Conservation (phyloP, 2,113 vertebrate species). For the Thamnaconus septentrionalis region DNA sequence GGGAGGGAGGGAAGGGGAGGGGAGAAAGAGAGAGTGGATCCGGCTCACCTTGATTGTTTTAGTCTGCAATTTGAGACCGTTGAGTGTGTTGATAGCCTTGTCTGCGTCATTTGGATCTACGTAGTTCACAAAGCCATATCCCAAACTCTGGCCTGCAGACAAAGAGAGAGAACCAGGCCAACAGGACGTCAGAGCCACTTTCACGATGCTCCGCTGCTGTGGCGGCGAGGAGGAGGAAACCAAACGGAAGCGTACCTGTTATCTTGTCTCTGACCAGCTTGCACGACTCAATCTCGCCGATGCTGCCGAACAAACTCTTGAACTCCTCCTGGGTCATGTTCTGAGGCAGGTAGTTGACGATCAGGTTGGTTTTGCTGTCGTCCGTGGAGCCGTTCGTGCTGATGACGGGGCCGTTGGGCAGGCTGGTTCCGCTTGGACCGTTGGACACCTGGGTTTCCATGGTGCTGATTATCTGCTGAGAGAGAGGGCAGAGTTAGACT, state of each 20-base stretch:
- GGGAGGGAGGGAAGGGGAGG: constrained; percentile 3
- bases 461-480: constrained; percentile 97
- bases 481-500: constrained; percentile 70
- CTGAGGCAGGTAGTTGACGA: constrained; percentile 97
- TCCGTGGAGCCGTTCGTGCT: constrained; percentile 86
- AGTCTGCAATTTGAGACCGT: constrained; percentile 94
- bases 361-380: constrained; percentile 97
- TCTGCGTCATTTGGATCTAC: constrained; percentile 94
- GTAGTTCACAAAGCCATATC: constrained; percentile 96
- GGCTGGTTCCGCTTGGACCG: constrained; percentile 86
- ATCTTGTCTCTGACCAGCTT: constrained; percentile 95
- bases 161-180: not conserved
- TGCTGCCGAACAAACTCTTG: constrained; percentile 94
- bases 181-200: not conserved
- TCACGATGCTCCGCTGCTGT: not conserved
- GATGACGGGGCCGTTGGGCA: constrained; percentile 89
- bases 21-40: not conserved
- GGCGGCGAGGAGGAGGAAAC: not conserved
- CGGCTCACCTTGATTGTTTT: constrained; percentile 95
- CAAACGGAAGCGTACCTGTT: constrained; percentile 78
- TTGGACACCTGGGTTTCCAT: constrained; percentile 98
- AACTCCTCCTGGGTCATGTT: constrained; percentile 98
- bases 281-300: constrained; percentile 95
- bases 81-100: constrained; percentile 96
- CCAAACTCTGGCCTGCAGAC: constrained; percentile 89